Evolutionary conservation across 2,113 vertebrate species (phyloP).

Genomic region (Coturnix japonica): DNA sequence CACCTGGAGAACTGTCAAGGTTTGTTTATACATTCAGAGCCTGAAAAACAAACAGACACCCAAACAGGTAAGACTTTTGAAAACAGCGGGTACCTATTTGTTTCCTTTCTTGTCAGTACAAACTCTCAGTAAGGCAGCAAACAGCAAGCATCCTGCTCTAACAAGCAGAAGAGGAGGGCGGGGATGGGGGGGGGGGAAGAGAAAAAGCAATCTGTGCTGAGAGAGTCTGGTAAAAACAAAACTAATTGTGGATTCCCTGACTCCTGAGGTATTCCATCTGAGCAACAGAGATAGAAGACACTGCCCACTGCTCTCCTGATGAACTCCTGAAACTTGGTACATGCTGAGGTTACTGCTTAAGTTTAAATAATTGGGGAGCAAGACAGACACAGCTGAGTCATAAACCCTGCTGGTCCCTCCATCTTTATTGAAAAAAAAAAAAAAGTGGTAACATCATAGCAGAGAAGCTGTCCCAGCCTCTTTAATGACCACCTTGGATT

Average conservation of each 20-base stretch:
- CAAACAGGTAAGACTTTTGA: not conserved
- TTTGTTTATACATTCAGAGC: not conserved
- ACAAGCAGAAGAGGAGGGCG: not conserved
- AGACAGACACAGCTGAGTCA: not conserved
- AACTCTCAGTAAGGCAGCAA: not conserved
- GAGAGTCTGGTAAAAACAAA: not conserved
- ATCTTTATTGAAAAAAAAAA: not conserved
- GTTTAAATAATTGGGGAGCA: not conserved
- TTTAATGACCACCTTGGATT: not conserved
- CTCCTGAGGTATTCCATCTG: not conserved
- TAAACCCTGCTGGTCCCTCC: not conserved
- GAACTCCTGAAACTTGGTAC: not conserved
- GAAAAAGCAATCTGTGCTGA: not conserved
- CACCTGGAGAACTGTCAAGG: not conserved
- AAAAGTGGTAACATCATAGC: not conserved
- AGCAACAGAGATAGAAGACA: not conserved
- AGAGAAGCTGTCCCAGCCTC: not conserved
- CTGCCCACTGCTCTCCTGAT: not conserved
- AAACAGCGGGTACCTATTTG: not conserved
- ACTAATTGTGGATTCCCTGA: not conserved
- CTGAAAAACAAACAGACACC: not conserved
- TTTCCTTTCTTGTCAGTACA: not conserved
- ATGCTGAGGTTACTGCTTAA: not conserved
- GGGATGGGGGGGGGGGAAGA: too few relatives aligned
- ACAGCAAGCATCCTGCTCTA: not conserved